Evolutionary conservation across 1,140 invertebrate genomes (phyloP).

Genomic region (Brachionus angularis): DNA sequence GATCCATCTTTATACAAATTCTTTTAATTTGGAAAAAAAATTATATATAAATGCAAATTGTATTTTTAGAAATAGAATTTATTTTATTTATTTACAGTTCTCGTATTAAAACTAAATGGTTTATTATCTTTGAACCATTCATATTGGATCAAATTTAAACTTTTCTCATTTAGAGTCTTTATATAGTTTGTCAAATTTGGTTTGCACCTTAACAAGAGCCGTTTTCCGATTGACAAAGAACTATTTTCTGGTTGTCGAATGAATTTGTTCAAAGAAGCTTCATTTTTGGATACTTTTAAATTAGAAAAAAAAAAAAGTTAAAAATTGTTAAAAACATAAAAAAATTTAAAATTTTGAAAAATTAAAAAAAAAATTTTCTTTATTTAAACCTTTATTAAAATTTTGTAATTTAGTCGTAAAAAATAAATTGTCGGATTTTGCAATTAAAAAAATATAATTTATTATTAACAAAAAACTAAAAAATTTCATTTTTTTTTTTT

Average conservation of each 20-base stretch:
- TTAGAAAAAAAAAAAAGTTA: no score
- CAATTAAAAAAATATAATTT: no score
- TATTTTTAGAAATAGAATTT: no score
- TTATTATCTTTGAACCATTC: constrained; percentile 39
- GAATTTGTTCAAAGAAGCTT: neutral
- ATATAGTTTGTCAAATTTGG: constrained; percentile 18
- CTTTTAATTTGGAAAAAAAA: neutral
- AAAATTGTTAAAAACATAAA: no score
- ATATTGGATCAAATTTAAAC: constrained; percentile 1
- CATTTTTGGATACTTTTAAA: no score
- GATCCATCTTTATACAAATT: constrained; percentile 36
- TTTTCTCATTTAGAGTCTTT: constrained; percentile 19
- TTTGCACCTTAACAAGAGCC: constrained; percentile 17
- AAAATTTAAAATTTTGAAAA: no score
- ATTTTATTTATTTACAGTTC: neutral
- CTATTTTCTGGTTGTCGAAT: constrained; percentile 29
- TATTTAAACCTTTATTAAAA: no score
- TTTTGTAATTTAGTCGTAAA: no score
- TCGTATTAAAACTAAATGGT: neutral
- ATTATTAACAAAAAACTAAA: no score
- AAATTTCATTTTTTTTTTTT: no score
- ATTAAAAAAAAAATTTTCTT: no score
- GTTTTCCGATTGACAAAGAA: constrained; percentile 11
- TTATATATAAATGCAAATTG: neutral
- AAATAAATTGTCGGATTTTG: no score